These are phyloP conservation scores for Theocolax elegans DNA, from an alignment of 1,140 invertebrate species.

Conservation along the genomic window DNA sequence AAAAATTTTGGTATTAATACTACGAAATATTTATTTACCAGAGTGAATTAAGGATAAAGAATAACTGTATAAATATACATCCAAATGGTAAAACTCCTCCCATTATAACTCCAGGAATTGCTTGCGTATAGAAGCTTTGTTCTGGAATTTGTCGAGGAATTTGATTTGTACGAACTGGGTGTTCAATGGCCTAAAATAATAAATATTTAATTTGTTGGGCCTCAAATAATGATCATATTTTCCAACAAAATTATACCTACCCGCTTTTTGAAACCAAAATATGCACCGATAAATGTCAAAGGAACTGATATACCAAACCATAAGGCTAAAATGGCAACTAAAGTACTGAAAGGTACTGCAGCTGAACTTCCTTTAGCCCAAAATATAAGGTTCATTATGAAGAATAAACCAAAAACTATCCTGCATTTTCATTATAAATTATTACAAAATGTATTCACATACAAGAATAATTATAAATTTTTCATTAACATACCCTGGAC, in stretches of 20 bases:
- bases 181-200: conserved; percentile 83
- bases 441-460: no score
- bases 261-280: conserved; percentile 97
- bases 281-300: conserved; percentile 96
- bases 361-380: conserved; percentile 96
- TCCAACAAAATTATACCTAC: conserved; percentile 76
- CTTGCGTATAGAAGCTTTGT: conserved; percentile 96
- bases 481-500: conserved; percentile 83
- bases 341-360: conserved; percentile 96
- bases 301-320: conserved; percentile 99
- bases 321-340: conserved; percentile 93
- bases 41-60: conserved; percentile 98
- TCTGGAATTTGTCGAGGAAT: conserved; percentile 98
- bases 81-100: conserved; percentile 98
- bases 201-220: neutral
- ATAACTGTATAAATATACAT: conserved; percentile 99
- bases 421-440: no score
- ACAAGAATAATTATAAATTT: no score
- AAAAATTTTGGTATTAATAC: conserved; percentile 13
- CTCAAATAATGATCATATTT: neutral
- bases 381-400: conserved; percentile 94
- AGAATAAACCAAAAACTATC: conserved; percentile 94
- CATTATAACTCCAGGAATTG: conserved; percentile 93
- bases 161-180: conserved; percentile 98
- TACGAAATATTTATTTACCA: no score